Base-by-base conservation (phyloP, 2,113 vertebrate species). In the Tympanuchus pallidicinctus region DNA sequence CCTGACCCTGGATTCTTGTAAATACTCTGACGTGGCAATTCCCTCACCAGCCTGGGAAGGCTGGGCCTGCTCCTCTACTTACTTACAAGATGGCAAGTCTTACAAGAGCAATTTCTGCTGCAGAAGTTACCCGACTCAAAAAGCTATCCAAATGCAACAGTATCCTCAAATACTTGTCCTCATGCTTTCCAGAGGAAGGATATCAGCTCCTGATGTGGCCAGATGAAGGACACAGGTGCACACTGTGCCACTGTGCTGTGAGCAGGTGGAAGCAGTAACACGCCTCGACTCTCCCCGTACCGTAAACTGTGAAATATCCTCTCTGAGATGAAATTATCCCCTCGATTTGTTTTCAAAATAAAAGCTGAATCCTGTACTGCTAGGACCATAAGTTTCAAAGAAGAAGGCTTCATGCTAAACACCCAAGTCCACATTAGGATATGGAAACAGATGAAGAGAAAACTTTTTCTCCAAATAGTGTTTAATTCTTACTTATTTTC, bases 301-400 rank as follows among this genome's bases (percentile, higher is more conserved):
- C 5, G 61, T 40, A 93, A 89, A 80, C 22, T 82, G 25, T 38
- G 79, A 79, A 89, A 82, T 50, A 50, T 28, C 75, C 18, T 67
- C 30, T 73, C 56, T 67, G 84, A 30, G 94, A 16, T 34, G 17
- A 86, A 86, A 93, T 91, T 57, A 92, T 88, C 36, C 88, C 45
- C n/a, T 48, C 19, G 20, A 16, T 67, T 89, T 87, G 66, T 80
- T 91, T 88, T 71, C 42, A 85, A 88, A 97, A 88, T 60, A 90
- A 69, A 89, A 86, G 36, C 38, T 88, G 85, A 90, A 83, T 78
- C 83, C 69, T 81, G 42, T 43, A 90, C 60, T 77, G 59, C n/a
- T 65, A 71, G 25, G 38, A 5, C 16, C 50, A 80, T 83, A 9
- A 60, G 27, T 24, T 90, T 75, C 54, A 72, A 78, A 94, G 72